Conservation (phyloP, 2,797 vertebrate genomes). For the Eospalax fontanierii region DNA sequence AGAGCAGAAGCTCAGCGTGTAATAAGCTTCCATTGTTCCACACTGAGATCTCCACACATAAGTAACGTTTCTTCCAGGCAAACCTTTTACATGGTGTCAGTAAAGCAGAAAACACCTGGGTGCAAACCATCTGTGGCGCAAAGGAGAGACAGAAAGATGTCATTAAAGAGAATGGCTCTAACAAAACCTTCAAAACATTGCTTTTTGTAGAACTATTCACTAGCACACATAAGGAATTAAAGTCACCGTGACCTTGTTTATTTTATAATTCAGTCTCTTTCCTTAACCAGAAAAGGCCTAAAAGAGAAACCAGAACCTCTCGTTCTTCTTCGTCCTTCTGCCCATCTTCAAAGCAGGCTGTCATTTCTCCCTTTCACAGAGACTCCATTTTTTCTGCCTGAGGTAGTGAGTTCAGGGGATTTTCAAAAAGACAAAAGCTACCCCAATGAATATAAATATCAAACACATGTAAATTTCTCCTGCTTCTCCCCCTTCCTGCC, state of each 20-base stretch:
- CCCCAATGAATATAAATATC: slow-evolving; percentile 76
- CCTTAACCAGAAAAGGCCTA: background rate
- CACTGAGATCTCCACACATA: background rate
- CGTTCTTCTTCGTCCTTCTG: background rate
- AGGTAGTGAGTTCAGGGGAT: slow-evolving; percentile 60
- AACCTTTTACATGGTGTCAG: background rate
- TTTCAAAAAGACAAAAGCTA: slow-evolving; percentile 75
- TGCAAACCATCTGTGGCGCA: background rate
- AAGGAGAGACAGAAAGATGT: background rate
- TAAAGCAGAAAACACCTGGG: slow-evolving; percentile 7
- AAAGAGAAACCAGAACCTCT: slow-evolving; percentile 7
- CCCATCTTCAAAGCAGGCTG: slow-evolving; percentile 63
- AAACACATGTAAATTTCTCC: slow-evolving; percentile 68
- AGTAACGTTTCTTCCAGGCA: slow-evolving; percentile 23
- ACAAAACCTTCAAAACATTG: background rate
- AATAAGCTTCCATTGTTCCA: background rate
- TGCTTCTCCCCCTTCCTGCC: slow-evolving; percentile 8
- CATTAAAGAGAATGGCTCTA: background rate
- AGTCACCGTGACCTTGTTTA: slow-evolving; percentile 31
- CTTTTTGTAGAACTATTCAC: background rate
- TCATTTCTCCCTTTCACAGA: slow-evolving; percentile 43
- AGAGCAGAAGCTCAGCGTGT: slow-evolving; percentile 28
- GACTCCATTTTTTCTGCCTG: slow-evolving; percentile 38
- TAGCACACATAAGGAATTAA: background rate
- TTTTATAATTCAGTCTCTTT: slow-evolving; percentile 62